Conservation (phyloP, 2,113 vertebrate species). For the Triplophysa tibetana region DNA sequence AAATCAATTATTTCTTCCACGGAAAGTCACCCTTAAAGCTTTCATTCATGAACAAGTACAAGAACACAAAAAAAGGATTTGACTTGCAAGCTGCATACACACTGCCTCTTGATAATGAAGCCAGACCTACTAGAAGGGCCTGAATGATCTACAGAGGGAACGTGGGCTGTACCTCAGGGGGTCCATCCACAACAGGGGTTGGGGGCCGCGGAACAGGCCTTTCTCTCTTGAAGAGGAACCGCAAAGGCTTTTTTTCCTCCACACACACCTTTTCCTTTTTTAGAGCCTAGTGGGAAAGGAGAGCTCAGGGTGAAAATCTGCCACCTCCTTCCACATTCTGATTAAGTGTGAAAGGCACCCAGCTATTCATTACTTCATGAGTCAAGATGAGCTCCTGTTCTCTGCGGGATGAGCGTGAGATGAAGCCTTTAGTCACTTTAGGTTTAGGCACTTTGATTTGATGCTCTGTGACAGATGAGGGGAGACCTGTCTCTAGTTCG, state of each 20-base stretch:
- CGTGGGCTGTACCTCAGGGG: constrained; percentile 73
- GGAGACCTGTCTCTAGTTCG: constrained; percentile 78
- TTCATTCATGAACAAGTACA: too few relatives aligned
- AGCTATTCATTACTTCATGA: constrained; percentile 77
- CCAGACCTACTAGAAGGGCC: neutral
- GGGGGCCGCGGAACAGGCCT: constrained; percentile 73
- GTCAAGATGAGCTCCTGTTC: constrained; percentile 73
- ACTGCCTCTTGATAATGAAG: neutral
- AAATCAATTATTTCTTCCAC: too few relatives aligned
- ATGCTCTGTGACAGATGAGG: constrained; percentile 68
- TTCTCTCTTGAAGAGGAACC: constrained; percentile 72
- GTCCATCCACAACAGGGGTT: constrained; percentile 77
- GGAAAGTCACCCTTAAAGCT: too few relatives aligned
- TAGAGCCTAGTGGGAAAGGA: constrained; percentile 69
- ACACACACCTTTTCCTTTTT: constrained; percentile 68
- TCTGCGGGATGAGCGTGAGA: constrained; percentile 67
- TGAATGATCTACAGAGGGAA: neutral
- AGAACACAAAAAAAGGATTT: too few relatives aligned
- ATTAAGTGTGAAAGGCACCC: constrained; percentile 22
- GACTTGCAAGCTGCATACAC: neutral
- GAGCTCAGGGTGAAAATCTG: neutral
- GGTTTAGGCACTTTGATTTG: constrained; percentile 66
- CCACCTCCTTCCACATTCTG: neutral
- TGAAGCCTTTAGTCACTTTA: constrained; percentile 62
- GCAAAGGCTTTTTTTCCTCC: constrained; percentile 66